A percentile compares a stretch with the other conserved stretches of the same genome.
Evolutionary conservation across 2,113 vertebrate genomes (phyloP).

Genomic region (Petroica traversi): DNA sequence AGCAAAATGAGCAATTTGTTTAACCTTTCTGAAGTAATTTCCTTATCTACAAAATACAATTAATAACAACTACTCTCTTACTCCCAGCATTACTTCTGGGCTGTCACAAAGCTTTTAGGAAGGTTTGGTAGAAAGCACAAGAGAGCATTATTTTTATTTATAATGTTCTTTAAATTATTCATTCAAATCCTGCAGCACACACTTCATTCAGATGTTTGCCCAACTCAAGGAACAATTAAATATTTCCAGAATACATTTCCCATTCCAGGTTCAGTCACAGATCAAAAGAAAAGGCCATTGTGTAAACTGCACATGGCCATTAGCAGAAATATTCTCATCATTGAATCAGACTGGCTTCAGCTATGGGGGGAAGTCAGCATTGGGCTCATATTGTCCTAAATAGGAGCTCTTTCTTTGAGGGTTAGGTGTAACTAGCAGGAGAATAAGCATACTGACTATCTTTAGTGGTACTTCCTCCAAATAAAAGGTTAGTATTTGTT

Average conservation of each 20-base stretch:
- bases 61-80: slow-evolving; percentile 17
- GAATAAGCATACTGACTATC: not conserved
- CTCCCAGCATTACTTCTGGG: not conserved
- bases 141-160: slow-evolving; percentile 18
- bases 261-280: slow-evolving; percentile 64
- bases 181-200: slow-evolving; percentile 13
- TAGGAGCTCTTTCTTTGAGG: not conserved
- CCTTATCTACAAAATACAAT: slow-evolving; percentile 11
- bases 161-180: slow-evolving; percentile 42
- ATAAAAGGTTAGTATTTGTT: slow-evolving; percentile 11
- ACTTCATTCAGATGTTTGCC: slow-evolving; percentile 64
- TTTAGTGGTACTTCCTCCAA: slow-evolving; percentile 21
- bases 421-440: not conserved
- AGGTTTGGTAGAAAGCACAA: not conserved
- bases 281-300: slow-evolving; percentile 73
- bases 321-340: slow-evolving; percentile 73
- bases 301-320: slow-evolving; percentile 61
- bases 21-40: slow-evolving; percentile 37
- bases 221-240: slow-evolving; percentile 70
- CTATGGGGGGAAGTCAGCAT: slow-evolving; percentile 41
- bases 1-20: not conserved
- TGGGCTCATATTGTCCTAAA: slow-evolving; percentile 29
- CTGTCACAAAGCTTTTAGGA: slow-evolving; percentile 33
- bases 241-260: slow-evolving; percentile 72
- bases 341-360: slow-evolving; percentile 65